Percentiles rank a stretch among this genome's conserved stretches.
Conservation (phyloP, 2,888 invertebrate species). For the Ophion costatus region DNA sequence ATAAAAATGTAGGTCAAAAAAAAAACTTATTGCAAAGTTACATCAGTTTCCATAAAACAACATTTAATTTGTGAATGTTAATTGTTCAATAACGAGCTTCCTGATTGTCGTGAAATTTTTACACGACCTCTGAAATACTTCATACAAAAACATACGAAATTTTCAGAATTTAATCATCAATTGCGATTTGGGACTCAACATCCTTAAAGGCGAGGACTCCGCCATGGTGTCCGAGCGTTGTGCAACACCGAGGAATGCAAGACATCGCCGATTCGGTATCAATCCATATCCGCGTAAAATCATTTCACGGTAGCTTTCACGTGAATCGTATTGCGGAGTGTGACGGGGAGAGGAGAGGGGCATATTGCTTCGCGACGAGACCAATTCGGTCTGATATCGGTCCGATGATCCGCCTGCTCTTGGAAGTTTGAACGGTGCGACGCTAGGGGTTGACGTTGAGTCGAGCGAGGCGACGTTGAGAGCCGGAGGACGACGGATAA, state of each 20-base stretch:
- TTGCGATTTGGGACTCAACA: too few relatives aligned
- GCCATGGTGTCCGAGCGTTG: neutral
- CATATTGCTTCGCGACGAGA: neutral
- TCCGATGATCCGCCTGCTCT: neutral
- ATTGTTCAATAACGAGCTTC: too few relatives aligned
- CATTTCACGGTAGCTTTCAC: slow-evolving; percentile 44
- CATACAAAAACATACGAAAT: too few relatives aligned
- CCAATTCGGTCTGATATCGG: slow-evolving; percentile 31
- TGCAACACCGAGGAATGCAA: neutral
- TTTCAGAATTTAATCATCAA: too few relatives aligned
- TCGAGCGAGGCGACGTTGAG: slow-evolving; percentile 18
- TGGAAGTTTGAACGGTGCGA: slow-evolving; percentile 26
- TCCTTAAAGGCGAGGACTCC: too few relatives aligned
- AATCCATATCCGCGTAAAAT: slow-evolving; percentile 26
- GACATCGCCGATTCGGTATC: slow-evolving; percentile 26
- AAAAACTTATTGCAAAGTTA: too few relatives aligned
- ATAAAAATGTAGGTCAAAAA: too few relatives aligned
- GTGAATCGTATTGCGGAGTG: slow-evolving; percentile 32
- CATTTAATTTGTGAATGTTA: too few relatives aligned
- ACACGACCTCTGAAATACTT: too few relatives aligned
- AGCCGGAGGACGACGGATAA: slow-evolving; percentile 47
- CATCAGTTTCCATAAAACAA: too few relatives aligned
- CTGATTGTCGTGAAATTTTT: too few relatives aligned
- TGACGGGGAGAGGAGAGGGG: neutral
- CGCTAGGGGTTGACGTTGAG: slow-evolving; percentile 16